Evolutionary conservation across 2,888 invertebrate species (phyloP), one percentile per base, ranked within the genome.

Genomic region (Chironomus tentans): DNA sequence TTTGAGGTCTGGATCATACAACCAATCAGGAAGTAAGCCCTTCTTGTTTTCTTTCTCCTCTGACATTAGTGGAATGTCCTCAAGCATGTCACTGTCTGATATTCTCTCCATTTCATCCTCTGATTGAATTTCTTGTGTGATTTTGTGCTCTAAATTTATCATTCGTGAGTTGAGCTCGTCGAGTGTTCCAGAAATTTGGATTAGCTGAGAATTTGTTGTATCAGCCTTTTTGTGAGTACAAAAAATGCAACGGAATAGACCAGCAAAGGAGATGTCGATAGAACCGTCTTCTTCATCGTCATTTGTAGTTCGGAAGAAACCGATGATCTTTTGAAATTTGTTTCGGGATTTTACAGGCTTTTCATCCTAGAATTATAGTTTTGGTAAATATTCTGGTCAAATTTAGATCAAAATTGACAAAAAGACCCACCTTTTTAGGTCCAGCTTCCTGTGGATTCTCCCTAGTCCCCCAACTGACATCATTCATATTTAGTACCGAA

Each of bases 381-480:
- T 4, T 5, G 3, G 1, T 2, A 5, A 4, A 28, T 5, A 12
- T 48, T 4, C 13, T 48, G 28, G 28, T 28, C 24, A 4, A 24
- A 24, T 24, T 24, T 48, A 12, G n/a, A 1, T 12, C 1, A 1
- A 2, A 12, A 3, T 48, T 12, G 1, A 4, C 2, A 1, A 48
- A 48, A n/a, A 12, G 6, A n/a, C 48, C 15, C n/a, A 50, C 28
- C 22, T 10, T 70, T 77, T 76, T 3, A 28, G 78, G 78, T 38
- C 78, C 76, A 21, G 76, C 78, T 22, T 78, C 78, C 13, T 80
- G 84, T 0, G 86, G 86, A 70, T 88, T 90, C 82, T 97, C 97
- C 77, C 97, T 86, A 0, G 97, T 97, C 4, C 97, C 97, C 97
- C 97, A 97, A 1, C 92, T 91, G 3, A 97, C 93, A 80, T 95